Evolutionary conservation across 1,140 invertebrate genomes (phyloP).

Genomic region (Tetranychus urticae): DNA sequence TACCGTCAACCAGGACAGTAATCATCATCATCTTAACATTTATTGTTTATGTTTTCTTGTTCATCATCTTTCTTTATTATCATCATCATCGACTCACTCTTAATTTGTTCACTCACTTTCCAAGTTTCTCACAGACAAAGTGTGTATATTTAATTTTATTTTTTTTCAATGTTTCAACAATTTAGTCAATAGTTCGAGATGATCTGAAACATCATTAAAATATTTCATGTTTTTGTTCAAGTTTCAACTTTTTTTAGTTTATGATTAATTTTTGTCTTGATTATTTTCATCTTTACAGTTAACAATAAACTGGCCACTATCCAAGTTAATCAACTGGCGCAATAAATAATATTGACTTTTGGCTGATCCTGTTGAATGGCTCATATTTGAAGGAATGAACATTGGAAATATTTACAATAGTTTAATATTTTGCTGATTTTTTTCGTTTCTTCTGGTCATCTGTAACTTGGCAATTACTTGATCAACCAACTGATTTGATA

Average conservation of each 20-base stretch:
- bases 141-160: not conserved
- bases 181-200: not conserved
- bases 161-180: not conserved
- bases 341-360: no score
- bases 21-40: not conserved
- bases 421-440: no score
- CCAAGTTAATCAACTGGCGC: no score
- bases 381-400: no score
- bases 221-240: not conserved
- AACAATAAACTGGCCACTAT: not conserved
- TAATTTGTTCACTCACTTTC: not conserved
- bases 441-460: no score
- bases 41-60: not conserved
- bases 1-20: not conserved
- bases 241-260: not conserved
- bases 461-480: no score
- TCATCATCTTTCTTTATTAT: not conserved
- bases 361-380: no score
- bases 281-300: not conserved
- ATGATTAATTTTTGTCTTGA: not conserved
- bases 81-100: not conserved
- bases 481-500: no score
- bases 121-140: not conserved
- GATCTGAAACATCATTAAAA: not conserved
- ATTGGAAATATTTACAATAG: no score